Evolutionary conservation across 2,888 invertebrate genomes (phyloP).

Genomic region (Leptarthrus brevirostris): DNA sequence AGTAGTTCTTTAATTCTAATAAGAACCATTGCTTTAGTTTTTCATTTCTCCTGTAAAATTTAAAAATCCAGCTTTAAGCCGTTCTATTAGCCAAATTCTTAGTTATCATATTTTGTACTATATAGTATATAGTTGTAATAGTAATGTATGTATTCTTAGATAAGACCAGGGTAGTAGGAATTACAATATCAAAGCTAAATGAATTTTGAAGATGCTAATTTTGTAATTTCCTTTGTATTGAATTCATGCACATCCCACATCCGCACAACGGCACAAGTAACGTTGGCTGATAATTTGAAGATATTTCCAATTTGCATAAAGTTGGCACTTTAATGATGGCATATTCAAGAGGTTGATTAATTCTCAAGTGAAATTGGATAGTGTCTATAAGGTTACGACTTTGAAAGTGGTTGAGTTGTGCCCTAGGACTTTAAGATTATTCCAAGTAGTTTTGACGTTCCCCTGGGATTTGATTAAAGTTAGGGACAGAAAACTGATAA

Average conservation of each 20-base stretch:
- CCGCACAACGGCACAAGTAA: constrained; percentile 23
- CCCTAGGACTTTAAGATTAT: background rate
- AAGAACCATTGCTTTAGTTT: too few species aligned
- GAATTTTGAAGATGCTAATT: constrained; percentile 40
- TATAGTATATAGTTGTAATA: too few species aligned
- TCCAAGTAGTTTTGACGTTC: background rate
- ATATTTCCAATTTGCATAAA: constrained; percentile 43
- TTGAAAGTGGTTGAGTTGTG: constrained; percentile 1
- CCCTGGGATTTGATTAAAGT: constrained; percentile 1
- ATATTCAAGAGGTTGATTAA: constrained; percentile 40
- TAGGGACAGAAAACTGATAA: too few species aligned
- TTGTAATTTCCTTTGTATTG: constrained; percentile 40
- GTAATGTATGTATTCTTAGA: too few species aligned
- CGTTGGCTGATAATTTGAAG: constrained; percentile 33
- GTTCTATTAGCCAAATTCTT: too few species aligned
- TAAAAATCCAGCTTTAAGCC: too few species aligned
- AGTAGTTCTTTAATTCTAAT: too few species aligned
- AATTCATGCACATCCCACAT: constrained; percentile 21
- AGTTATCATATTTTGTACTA: too few species aligned
- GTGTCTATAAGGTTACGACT: constrained; percentile 14
- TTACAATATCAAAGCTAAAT: constrained; percentile 42
- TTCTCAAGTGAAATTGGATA: constrained; percentile 41
- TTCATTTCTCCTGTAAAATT: too few species aligned
- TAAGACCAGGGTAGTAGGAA: too few species aligned
- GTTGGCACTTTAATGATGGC: constrained; percentile 35